Conservation (phyloP, 2,797 vertebrate genomes). For the Squalus acanthias region DNA sequence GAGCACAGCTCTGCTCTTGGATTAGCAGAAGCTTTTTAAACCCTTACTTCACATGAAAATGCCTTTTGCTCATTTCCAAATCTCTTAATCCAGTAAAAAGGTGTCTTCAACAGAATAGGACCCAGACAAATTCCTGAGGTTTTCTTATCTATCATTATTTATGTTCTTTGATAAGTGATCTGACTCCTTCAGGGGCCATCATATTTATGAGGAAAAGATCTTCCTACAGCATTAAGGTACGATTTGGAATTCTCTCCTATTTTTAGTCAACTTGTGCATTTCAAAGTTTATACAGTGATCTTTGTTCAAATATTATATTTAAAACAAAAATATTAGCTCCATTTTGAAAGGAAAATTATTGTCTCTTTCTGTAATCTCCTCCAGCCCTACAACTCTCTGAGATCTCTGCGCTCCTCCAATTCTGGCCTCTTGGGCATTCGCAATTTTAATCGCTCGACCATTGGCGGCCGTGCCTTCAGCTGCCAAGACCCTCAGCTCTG, state of each 20-base stretch:
- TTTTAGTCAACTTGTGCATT: neutral
- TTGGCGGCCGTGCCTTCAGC: too few species aligned
- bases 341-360: neutral
- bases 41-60: neutral
- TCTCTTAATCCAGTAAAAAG: conserved; percentile 5
- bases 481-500: too few species aligned
- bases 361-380: neutral
- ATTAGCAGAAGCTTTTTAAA: neutral
- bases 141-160: neutral
- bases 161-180: neutral
- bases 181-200: neutral
- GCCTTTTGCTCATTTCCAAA: neutral
- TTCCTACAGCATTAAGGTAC: neutral
- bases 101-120: neutral
- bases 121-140: neutral
- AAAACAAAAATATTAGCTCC: neutral
- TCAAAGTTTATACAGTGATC: neutral
- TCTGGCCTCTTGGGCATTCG: too few species aligned
- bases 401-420: too few species aligned
- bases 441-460: too few species aligned
- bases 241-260: neutral
- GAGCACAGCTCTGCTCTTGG: neutral
- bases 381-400: too few species aligned
- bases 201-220: neutral
- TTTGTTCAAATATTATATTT: neutral